Evolutionary conservation across 2,888 invertebrate species (phyloP), one percentile per base, ranked within the genome.

Genomic region (Eledone cirrhosa): DNA sequence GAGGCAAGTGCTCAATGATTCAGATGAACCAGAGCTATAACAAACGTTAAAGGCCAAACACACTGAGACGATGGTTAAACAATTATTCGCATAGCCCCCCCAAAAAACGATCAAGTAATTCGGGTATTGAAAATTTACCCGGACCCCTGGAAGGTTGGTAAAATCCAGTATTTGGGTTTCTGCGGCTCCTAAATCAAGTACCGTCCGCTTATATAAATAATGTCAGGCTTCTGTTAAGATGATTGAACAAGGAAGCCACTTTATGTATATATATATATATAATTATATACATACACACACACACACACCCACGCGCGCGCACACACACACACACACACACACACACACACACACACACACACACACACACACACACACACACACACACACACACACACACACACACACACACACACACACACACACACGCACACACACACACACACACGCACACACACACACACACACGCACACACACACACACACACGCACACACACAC

Each of bases 361-460:
- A 69, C 72, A 29, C 77, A 77, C 48, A 78, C 67, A 48, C 53
- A 80, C 48, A 80, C 67, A 80, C 48, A 80, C 48, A 78, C 31
- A 78, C 53, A 78, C 47, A 77, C 67, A 78, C 29, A 67, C 31
- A 74, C 33, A 59, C 41, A 77, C 31, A 41, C 53, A 65, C 53
- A 33, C 48, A 77, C 72, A 11, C 72, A 48, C 33, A n/a, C 72
- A 48, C 76, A 78, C 41, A 59, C 47, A 48, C 59, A 41, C 63
- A 48, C 65, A 47, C 65, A 41, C 53, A 63, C 48, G 29, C 29
- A 41, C 65, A 24, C 77, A 63, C 29, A 72, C 72, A 69, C 72
- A 72, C 72, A 78, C 72, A 72, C 19, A 27, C 72, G 27, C 69
- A 19, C 76, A 48, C 69, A 4, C 41, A 33, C 41, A 2, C 41